These are phyloP conservation scores for Sarcophaga variegata DNA, from an alignment of 2,888 invertebrate genomes.

Conservation along the genomic window DNA sequence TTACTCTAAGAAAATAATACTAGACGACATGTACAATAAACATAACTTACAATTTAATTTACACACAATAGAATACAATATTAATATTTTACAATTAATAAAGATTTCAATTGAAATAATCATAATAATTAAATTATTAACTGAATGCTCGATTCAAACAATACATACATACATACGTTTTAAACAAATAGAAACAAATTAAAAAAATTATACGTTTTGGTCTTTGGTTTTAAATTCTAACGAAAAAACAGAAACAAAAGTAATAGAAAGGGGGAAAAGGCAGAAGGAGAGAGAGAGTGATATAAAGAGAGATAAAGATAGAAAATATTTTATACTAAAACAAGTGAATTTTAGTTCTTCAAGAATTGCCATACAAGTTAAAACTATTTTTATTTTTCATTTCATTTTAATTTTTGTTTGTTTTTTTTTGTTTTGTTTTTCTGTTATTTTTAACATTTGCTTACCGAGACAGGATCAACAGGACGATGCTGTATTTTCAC, in stretches of 20 bases:
- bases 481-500: constrained; percentile 60
- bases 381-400: neutral
- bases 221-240: constrained; percentile 68
- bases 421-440: neutral
- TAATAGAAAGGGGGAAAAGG: neutral
- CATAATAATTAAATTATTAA: constrained; percentile 1
- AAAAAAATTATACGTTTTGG: constrained; percentile 49
- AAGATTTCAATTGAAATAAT: constrained; percentile 45
- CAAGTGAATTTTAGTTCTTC: neutral
- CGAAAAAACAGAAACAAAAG: constrained; percentile 21
- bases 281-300: neutral
- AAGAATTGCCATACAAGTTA: constrained; percentile 13
- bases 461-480: constrained; percentile 51
- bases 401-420: neutral
- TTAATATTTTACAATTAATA: constrained; percentile 58
- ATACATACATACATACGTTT: constrained; percentile 42
- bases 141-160: no score
- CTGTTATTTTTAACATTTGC: constrained; percentile 19
- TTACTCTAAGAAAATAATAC: constrained; percentile 13
- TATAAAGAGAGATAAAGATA: neutral
- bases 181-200: constrained; percentile 30
- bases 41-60: constrained; percentile 29
- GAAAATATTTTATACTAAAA: constrained; percentile 2
- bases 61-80: constrained; percentile 61
- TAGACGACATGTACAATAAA: constrained; percentile 5